Evolutionary conservation across 2,888 invertebrate species (phyloP).

Genomic region (Polylopha cassiicola): DNA sequence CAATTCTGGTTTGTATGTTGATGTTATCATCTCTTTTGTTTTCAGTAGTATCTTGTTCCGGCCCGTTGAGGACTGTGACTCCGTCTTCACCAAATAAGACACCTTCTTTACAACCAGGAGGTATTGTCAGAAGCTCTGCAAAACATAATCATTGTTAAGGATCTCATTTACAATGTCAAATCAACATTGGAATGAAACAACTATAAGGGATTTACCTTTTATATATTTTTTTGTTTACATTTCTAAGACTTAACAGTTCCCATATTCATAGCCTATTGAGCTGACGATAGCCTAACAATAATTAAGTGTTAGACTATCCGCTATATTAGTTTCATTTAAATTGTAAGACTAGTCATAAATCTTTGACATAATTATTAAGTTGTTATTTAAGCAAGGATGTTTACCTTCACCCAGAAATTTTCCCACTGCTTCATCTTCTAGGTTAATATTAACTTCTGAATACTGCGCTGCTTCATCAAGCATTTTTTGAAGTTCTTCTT

Average conservation of each 20-base stretch:
- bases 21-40: constrained; percentile 33
- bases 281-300: no score
- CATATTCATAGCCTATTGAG: no score
- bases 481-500: constrained; percentile 71
- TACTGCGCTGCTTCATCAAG: constrained; percentile 49
- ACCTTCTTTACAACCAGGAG: constrained; percentile 82
- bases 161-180: no score
- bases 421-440: constrained; percentile 58
- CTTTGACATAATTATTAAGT: no score
- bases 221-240: no score
- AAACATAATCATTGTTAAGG: constrained; percentile 20
- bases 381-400: not conserved
- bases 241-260: no score
- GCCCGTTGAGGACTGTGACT: constrained; percentile 54
- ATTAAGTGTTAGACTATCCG: no score
- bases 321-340: no score
- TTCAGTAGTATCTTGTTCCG: constrained; percentile 32
- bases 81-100: constrained; percentile 77
- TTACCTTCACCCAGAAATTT: constrained; percentile 72
- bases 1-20: constrained; percentile 61
- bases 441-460: constrained; percentile 58
- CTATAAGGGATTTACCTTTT: no score
- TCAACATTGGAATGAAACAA: no score
- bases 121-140: constrained; percentile 76
- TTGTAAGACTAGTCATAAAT: no score